Evolutionary conservation across 1,140 invertebrate species (phyloP), one percentile per base, ranked within the genome.

Genomic region (Dendroctonus valens): DNA sequence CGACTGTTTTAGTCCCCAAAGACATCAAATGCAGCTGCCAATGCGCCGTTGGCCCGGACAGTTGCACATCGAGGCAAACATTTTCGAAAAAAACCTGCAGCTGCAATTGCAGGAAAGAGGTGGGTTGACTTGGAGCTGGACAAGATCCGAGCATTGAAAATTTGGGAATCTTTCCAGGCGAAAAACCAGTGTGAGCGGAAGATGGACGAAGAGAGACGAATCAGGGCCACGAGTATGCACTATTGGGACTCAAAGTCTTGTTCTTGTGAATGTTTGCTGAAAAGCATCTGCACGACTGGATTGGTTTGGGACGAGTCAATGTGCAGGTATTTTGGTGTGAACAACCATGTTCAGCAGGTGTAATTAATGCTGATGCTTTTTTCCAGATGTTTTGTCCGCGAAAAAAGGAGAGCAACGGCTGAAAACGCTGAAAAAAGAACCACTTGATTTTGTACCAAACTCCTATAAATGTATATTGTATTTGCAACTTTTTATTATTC

Each of bases 211-310:
- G 26, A 26, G 3, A 26, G 26, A 26, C 1, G 26, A 26, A 26
- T 26, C 1, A 26, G 26, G 3, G 26, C 1, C 26, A 26, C 26
- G 3, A 26, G 26, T 26, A 26, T 26, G 1, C 63, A 53, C 14
- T 50, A 11, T 42, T 75, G 74, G 74, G 65, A 72, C 37, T 41
- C 58, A 8, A 64, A 65, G 37, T 72, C 57, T 6, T 78, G 77
- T 53, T 61, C 67, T 4, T 78, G 76, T 59, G 64, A 64, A 11
- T 78, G 77, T 44, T 26, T 3, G 1, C 26, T 3, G 26, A 51
- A 59, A 46, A 15, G 41, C 41, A 49, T 12, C 37, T 75, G 73
- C 41, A 73, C 72, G 3, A 73, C 69, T 38, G 71, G 73, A 5
- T 70, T 67, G n/a, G 41, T 52, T 12, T 74, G 72, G 72, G 58